Base-by-base conservation (phyloP, 2,113 vertebrate genomes). In the Muscicapa adusta region DNA sequence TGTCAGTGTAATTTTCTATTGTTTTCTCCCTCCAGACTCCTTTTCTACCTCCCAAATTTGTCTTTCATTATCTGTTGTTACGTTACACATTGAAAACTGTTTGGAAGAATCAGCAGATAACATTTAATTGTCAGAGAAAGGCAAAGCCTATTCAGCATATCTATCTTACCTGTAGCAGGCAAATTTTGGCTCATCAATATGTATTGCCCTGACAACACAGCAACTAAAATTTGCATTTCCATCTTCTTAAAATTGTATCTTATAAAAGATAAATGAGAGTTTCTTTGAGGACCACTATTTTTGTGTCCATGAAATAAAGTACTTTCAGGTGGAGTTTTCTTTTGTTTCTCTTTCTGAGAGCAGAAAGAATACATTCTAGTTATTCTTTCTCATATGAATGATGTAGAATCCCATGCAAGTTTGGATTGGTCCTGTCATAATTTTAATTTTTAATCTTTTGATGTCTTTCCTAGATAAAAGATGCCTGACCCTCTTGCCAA, bases 381-480 rank as follows among this genome's bases (percentile, higher is more conserved):
- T 85, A 33, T 14, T 8, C 9, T 72, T 93, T 72, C n/a, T 80
- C 23, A 15, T 24, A 67, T 25, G 28, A 89, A 43, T 12, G 3
- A 8, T 24, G 11, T 53, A 75, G 36, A 67, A 78, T 48, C 16
- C 42, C 18, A 23, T 10, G 15, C 15, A 63, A 71, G 6, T 71
- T 86, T 92, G 40, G 10, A 63, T 34, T 78, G 57, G 54, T 82
- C 19, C 13, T 75, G 3, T 5, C 38, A 9, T 62, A 91, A 67
- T 70, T 54, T 43, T 18, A 43, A 29, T 47, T 53, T 18, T 50
- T 34, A 10, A 28, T 26, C 42, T 84, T 88, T 70, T 60, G 1
- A 74, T 84, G 45, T 88, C 33, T 96, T 87, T 97, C 85, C 87
- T 96, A 98, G 98, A 98, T 86, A 97, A 96, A 94, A 89, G 38